These are phyloP conservation scores for Alligator mississippiensis DNA, from an alignment of 2,113 vertebrate species.

Conservation along the genomic window DNA sequence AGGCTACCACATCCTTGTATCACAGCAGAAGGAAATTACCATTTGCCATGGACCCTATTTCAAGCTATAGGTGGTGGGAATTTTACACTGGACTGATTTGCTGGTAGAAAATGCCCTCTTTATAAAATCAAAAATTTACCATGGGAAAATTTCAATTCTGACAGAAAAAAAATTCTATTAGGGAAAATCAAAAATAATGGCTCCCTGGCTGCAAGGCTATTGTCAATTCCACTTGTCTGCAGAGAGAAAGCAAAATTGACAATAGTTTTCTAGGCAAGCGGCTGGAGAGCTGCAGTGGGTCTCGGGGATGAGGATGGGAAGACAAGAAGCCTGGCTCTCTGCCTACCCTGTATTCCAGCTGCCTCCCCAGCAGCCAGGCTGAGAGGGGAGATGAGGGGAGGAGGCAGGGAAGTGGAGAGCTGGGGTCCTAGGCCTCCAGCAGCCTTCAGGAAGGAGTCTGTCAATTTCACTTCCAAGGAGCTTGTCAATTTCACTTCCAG, in stretches of 20 bases:
- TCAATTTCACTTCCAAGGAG: not conserved
- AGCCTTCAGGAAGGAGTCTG: conserved; percentile 28
- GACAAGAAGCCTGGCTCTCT: conserved; percentile 72
- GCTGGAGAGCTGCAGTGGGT: conserved; percentile 76
- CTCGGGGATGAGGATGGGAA: conserved; percentile 75
- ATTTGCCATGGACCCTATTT: conserved; percentile 41
- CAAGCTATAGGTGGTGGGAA: conserved; percentile 47
- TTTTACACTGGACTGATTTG: conserved; percentile 52
- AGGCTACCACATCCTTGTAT: not conserved
- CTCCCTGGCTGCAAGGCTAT: conserved; percentile 56
- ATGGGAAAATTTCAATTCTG: conserved; percentile 62
- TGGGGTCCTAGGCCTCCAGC: conserved; percentile 58
- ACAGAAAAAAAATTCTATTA: conserved; percentile 58
- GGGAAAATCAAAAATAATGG: conserved; percentile 44
- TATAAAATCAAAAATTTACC: conserved; percentile 17
- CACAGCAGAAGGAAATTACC: not conserved
- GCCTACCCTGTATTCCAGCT: conserved; percentile 76
- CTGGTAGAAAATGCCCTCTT: not conserved
- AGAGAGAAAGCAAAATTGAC: conserved; percentile 72
- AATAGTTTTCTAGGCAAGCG: conserved; percentile 76
- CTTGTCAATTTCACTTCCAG: conserved; percentile 1
- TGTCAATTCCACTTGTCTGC: conserved; percentile 71
- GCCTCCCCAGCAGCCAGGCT: conserved; percentile 73
- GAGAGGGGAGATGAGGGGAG: conserved; percentile 59
- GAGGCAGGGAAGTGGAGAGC: conserved; percentile 27